Evolutionary conservation across 2,888 invertebrate genomes (phyloP).

Genomic region (Drosophila monieri): DNA sequence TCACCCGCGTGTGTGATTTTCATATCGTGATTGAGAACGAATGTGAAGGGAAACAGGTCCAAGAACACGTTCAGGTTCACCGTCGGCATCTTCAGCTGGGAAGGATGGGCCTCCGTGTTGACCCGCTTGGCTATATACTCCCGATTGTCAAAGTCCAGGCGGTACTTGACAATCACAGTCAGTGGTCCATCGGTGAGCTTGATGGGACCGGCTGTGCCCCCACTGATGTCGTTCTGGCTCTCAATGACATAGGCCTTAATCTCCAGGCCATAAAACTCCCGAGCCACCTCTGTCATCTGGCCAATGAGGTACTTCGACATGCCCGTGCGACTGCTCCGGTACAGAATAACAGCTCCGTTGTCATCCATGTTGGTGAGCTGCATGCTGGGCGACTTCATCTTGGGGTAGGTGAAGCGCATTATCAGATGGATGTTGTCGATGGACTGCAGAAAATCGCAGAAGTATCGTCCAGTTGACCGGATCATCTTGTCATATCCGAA

Average conservation of each 20-base stretch:
- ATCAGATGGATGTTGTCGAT: slow-evolving; percentile 96
- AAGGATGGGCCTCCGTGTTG: slow-evolving; percentile 81
- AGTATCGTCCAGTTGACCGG: slow-evolving; percentile 94
- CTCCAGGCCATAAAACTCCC: slow-evolving; percentile 89
- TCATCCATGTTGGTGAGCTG: slow-evolving; percentile 93
- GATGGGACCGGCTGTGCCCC: slow-evolving; percentile 83
- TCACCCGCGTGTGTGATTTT: slow-evolving; percentile 91
- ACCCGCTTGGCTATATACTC: slow-evolving; percentile 86
- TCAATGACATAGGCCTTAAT: slow-evolving; percentile 90
- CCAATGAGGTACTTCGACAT: slow-evolving; percentile 94
- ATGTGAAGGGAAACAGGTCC: slow-evolving; percentile 94
- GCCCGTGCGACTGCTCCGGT: slow-evolving; percentile 92
- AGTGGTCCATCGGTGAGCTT: slow-evolving; percentile 81
- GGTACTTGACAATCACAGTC: slow-evolving; percentile 87
- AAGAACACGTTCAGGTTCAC: slow-evolving; percentile 90
- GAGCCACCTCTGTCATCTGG: slow-evolving; percentile 94
- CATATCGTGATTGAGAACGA: slow-evolving; percentile 91
- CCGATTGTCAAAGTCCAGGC: slow-evolving; percentile 94
- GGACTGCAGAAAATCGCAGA: slow-evolving; percentile 95
- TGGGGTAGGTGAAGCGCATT: slow-evolving; percentile 96
- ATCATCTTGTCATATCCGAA: slow-evolving; percentile 96
- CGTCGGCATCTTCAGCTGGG: slow-evolving; percentile 82
- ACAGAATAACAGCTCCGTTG: slow-evolving; percentile 92
- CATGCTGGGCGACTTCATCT: slow-evolving; percentile 97
- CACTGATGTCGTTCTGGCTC: slow-evolving; percentile 85